These are phyloP conservation scores for Drosophila paracracens DNA, from an alignment of 2,888 invertebrate genomes.

Conservation along the genomic window DNA sequence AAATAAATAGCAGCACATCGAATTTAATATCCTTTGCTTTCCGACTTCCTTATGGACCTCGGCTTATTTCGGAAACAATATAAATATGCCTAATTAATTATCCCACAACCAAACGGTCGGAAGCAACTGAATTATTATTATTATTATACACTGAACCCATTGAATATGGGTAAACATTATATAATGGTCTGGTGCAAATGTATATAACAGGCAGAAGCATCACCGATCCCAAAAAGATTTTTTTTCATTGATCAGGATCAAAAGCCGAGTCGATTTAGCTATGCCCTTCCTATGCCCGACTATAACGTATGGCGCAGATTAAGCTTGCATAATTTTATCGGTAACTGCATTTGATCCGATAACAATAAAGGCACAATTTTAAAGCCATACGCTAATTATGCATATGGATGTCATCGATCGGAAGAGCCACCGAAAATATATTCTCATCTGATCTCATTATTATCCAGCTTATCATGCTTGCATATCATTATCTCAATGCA, in stretches of 20 bases:
- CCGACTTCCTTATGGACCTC: background rate
- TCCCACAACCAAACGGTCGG: background rate
- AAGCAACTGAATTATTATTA: background rate
- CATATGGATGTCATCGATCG: background rate
- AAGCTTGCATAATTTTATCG: background rate
- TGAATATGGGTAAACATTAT: background rate
- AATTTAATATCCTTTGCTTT: background rate
- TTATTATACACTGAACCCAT: background rate
- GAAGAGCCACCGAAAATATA: background rate
- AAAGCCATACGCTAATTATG: background rate
- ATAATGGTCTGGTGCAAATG: background rate
- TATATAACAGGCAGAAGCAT: background rate
- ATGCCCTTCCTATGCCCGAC: background rate
- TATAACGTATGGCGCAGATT: background rate
- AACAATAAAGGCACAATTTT: background rate
- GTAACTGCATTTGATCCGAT: background rate
- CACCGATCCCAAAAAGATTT: background rate
- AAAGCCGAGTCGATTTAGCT: background rate
- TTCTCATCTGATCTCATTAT: too few species aligned
- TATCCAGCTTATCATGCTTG: background rate
- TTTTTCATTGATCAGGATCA: background rate
- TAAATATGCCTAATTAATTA: background rate
- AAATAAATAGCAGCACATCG: background rate
- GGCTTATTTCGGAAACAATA: background rate
- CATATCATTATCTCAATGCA: background rate